phyloP scores from a whole-genome alignment of 1,140 invertebrate genomes.

The Lasioglossum baleicum region DNA sequence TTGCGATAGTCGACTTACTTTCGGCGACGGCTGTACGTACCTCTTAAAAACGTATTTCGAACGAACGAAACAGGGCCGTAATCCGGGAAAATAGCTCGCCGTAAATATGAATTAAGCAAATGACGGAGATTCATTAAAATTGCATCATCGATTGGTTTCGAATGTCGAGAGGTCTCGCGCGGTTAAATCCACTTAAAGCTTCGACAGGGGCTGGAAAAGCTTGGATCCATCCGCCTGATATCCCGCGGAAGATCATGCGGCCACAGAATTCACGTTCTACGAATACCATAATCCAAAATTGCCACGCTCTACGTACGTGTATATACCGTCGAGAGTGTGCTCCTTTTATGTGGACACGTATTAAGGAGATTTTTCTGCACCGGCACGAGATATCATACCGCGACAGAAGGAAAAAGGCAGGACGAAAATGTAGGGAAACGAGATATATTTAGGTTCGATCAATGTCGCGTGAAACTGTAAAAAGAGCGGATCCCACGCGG shows the following conservation, averaged over 20 bases:
- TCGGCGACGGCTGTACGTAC: background rate
- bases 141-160: constrained; percentile 47
- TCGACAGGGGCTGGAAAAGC: background rate
- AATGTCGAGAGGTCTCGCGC: constrained; percentile 24
- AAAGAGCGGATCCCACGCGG: constrained; percentile 29
- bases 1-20: too few species aligned
- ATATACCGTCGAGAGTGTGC: background rate
- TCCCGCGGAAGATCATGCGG: background rate
- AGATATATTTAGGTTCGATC: constrained; percentile 52
- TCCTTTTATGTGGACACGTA: background rate
- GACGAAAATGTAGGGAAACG: background rate
- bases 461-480: constrained; percentile 50
- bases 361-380: background rate
- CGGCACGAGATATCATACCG: background rate
- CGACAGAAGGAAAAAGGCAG: background rate
- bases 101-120: constrained; percentile 49
- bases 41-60: constrained; percentile 8
- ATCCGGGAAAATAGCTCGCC: constrained; percentile 15
- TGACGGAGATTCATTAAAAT: constrained; percentile 46
- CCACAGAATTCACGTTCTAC: constrained; percentile 1
- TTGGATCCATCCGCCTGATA: constrained; percentile 1
- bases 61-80: constrained; percentile 14
- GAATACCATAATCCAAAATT: constrained; percentile 16
- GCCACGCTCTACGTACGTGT: background rate
- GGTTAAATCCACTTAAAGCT: constrained; percentile 41